Evolutionary conservation across 2,888 invertebrate genomes (phyloP), one percentile per base, ranked within the genome.

Genomic region (Ormyrus pomaceus): DNA sequence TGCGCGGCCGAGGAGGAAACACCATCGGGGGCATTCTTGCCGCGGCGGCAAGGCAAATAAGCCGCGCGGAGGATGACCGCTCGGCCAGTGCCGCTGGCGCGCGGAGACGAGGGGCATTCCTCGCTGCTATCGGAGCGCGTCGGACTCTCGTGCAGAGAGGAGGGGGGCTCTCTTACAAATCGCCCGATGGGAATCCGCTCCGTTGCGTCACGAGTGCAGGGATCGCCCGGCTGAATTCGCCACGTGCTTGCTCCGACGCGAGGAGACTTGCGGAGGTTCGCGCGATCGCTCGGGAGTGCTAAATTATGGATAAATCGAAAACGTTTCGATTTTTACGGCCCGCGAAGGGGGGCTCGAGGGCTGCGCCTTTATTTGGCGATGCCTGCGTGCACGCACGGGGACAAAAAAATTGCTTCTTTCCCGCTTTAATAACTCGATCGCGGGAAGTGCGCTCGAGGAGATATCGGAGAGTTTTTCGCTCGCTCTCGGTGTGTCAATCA

Each of bases 151-250:
- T 45, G 34, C 34, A 34, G 34, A 4, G 19, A n/a, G 34, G 34
- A 3, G 34, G 34, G 34, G 34, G 81, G 81, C 48, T 79, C 82
- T 77, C 82, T 83, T 83, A 84, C 83, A 83, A 84, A 84, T 82
- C 83, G 84, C 11, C 79, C 79, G 82, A 82, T 75, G 65, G 77
- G 74, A 79, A 82, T 82, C 77, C 80, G 55, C 66, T 5, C 45
- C 53, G 68, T 68, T 75, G 10, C 68, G 66, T 75, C 75, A 75
- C 75, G 75, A 75, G 66, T 58, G 64, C 10, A 13, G 50, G n/a
- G 34, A 3, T 10, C 3, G 51, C 8, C 5, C 19, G 2, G 53
- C 34, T 34, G 34, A 34, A 34, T 34, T 34, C 34, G 34, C 34
- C 34, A 34, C 3, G 34, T 34, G 34, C 34, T 2, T 2, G 34